Base-by-base conservation (phyloP, 2,888 invertebrate species). In the Oligia fasciuncula region DNA sequence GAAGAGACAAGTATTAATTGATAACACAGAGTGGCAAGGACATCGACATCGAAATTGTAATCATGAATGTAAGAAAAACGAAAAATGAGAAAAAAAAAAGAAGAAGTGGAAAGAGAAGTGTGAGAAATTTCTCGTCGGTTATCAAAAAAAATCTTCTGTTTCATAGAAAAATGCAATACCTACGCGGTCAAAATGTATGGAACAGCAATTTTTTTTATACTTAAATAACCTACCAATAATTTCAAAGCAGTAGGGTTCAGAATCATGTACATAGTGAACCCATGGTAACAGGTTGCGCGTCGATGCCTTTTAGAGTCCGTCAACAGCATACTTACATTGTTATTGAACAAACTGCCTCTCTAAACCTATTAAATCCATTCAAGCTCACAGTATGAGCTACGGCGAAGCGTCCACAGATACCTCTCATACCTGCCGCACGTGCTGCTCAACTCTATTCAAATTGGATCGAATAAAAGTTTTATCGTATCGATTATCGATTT, bases 381-480 rank as follows among this genome's bases (percentile, higher is more conserved):
- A 51, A 46, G 66, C 60, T 43, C 54, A 43, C 13, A 23, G 1
- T 57, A 57, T 63, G 77, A 70, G 60, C 9, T 23, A 4, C 46
- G 62, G 65, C 57, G 43, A 79, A 63, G 66, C 75, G 66, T 82
- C 63, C 19, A 23, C 19, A 75, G 75, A 73, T 79, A 79, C 73
- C 2, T 51, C 51, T 46, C 73, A 69, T 77, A 79, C 85, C 79
- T 82, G 85, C 60, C 68, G 35, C 65, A 83, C 80, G 84, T 70
- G 86, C 78, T 77, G 29, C 76, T 88, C 82, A 88, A 90, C 86
- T 92, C 92, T 92, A 94, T 94, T 94, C 94, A 94, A 95, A 95
- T 95, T 88, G 90, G 91, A 94, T 95, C 94, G 92, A 95, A 95
- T 95, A 95, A 95, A 94, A 94, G 91, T 94, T 93, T 94, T 93